Conservation (phyloP, 2,797 vertebrate species). For the Picus viridis region DNA sequence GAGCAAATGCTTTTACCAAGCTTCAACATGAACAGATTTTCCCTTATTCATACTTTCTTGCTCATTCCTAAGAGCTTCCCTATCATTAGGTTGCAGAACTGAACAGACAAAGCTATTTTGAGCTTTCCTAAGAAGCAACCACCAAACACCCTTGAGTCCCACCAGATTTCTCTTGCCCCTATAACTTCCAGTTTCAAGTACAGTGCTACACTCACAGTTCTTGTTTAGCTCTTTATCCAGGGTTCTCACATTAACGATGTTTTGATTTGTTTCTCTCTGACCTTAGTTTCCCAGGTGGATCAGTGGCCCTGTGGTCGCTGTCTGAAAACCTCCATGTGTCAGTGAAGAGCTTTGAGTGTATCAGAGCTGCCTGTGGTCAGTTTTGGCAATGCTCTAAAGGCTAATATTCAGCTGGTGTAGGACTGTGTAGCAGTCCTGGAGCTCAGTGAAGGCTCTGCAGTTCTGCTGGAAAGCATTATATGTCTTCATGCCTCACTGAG, state of each 20-base stretch:
- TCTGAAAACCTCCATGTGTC: rapidly evolving
- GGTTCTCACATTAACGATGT: background rate
- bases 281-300: background rate
- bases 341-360: background rate
- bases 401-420: background rate
- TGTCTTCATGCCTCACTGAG: rapidly evolving
- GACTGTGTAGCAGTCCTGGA: rapidly evolving
- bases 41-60: background rate
- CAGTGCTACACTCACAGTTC: background rate
- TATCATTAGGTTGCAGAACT: background rate
- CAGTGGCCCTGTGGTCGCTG: rapidly evolving
- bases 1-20: background rate
- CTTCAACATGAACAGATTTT: background rate
- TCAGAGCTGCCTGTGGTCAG: background rate
- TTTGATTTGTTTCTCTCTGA: background rate
- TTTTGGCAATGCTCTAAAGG: background rate
- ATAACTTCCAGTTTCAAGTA: background rate
- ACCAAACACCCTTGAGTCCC: background rate
- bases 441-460: background rate
- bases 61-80: background rate
- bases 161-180: background rate
- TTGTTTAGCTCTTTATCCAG: background rate
- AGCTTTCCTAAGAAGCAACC: background rate
- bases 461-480: background rate
- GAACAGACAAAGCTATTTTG: background rate